phyloP scores from a whole-genome alignment of 2,888 invertebrate genomes.

The Scaptomyza cyrtandrae region DNA sequence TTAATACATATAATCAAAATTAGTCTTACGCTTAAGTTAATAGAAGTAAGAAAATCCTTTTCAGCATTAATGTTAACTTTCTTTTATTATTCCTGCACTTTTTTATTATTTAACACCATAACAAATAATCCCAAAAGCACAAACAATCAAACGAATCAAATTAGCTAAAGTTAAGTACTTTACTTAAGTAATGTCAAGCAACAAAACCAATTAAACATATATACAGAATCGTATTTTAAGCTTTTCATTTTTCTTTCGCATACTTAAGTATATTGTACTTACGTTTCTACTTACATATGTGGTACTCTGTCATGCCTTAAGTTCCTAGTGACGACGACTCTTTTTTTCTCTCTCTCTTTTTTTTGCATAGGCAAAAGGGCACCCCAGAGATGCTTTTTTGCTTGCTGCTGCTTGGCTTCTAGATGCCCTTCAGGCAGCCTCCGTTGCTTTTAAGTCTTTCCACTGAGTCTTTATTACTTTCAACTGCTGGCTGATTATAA shows the following conservation, averaged over 20 bases:
- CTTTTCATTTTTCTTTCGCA: neutral
- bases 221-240: neutral
- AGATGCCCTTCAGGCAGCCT: constrained; percentile 8
- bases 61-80: too few species aligned
- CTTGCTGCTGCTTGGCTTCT: constrained; percentile 10
- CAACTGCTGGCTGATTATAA: constrained; percentile 36
- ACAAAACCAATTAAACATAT: constrained; percentile 1
- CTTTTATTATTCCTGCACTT: too few species aligned
- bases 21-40: too few species aligned
- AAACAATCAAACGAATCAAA: neutral
- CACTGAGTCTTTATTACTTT: constrained; percentile 14
- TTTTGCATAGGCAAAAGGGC: constrained; percentile 25
- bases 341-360: neutral
- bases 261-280: constrained; percentile 10
- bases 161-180: neutral
- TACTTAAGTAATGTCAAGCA: neutral
- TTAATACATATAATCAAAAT: too few species aligned
- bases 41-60: too few species aligned
- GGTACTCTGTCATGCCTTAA: constrained; percentile 3
- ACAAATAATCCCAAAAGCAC: neutral
- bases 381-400: constrained; percentile 28
- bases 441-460: constrained; percentile 27
- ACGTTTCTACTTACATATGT: neutral
- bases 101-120: neutral
- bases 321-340: constrained; percentile 21